Evolutionary conservation across 1,140 invertebrate genomes (phyloP), one percentile per base, ranked within the genome.

Genomic region (Caenorhabditis remanei): DNA sequence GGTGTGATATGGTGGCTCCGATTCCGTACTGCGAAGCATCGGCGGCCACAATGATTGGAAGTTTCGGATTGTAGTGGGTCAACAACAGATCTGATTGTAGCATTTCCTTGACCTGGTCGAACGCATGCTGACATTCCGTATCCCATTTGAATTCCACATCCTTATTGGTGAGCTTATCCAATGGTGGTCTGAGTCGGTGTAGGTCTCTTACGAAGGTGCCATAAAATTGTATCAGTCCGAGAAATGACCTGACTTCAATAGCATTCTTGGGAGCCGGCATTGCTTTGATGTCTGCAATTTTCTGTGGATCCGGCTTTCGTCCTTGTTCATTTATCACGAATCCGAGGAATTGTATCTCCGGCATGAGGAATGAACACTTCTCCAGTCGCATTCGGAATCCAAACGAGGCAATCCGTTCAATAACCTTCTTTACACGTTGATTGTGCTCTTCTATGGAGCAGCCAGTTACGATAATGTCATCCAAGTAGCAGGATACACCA

Each of bases 11-110:
- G 32, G 32, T 32, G 32, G 32, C 32, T 32, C 32, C 32, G 2
- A 32, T 2, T 32, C 32, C 94, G 89, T 93, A 93, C 0, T 90
- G 85, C 61, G 91, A 93, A 41, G 94, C 93, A 91, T 94, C 94
- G 41, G 93, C 93, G 16, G 93, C 90, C 43, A 94, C 55, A 9
- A 93, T 87, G 8, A 94, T 67, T 32, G 90, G 87, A 84, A 89
- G 87, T 11, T 90, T 87, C 24, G 91, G 90, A 56, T 94, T 91
- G 88, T 92, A 94, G 86, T 92, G 91, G 4, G 89, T 90, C 21
- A 93, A 86, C 13, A 92, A 87, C 75, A 83, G 41, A 46, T 87
- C 50, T 32, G 88, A 88, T 32, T 88, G 21, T 32, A 94, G 83
- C 63, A 79, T 58, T 11, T 87, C 13, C 89, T 93, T 93, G 2